Evolutionary conservation across 2,797 vertebrate species (phyloP).

Genomic region (Tiaroga cobitis): DNA sequence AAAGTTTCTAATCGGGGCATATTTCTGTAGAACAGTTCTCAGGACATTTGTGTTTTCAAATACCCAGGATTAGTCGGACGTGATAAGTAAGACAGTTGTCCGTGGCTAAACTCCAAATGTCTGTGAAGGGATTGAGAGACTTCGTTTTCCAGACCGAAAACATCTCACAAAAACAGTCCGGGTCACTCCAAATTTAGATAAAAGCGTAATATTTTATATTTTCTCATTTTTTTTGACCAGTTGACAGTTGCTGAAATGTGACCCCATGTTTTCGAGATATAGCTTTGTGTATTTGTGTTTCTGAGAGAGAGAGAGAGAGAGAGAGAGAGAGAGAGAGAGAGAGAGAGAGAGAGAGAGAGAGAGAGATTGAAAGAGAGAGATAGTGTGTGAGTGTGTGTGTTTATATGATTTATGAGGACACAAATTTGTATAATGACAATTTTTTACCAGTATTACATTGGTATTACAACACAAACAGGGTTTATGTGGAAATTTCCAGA

Average conservation of each 20-base stretch:
- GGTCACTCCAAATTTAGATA: not conserved
- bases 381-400: no score
- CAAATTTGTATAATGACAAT: no score
- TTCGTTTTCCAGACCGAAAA: not conserved
- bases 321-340: no score
- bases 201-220: not conserved
- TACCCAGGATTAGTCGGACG: slow-evolving; percentile 40
- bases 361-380: no score
- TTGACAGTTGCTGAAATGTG: not conserved
- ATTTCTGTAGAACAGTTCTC: slow-evolving; percentile 14
- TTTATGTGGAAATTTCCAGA: no score
- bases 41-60: slow-evolving; percentile 36
- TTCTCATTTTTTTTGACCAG: no score
- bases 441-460: no score
- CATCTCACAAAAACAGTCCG: not conserved
- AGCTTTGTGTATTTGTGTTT: not conserved
- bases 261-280: not conserved
- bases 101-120: slow-evolving; percentile 33
- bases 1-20: slow-evolving; percentile 21
- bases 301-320: no score
- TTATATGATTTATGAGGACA: no score
- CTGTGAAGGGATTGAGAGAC: not conserved
- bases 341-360: no score
- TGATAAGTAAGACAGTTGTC: slow-evolving; percentile 41
- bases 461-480: no score